Evolutionary conservation across 2,797 vertebrate species (phyloP).

Genomic region (Rachycentron canadum): DNA sequence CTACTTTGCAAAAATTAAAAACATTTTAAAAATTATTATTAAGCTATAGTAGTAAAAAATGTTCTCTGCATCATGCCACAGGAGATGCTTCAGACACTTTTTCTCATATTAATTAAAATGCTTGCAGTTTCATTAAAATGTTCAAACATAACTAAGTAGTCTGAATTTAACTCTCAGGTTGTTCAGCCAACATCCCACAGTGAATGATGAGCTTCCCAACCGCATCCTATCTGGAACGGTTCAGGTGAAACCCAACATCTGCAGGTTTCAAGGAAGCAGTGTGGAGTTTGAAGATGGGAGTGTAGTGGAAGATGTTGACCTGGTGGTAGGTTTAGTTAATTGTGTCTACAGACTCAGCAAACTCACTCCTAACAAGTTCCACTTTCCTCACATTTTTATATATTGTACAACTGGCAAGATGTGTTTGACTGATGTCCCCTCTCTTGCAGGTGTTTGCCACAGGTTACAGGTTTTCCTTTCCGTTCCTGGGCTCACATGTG

Average conservation of each 20-base stretch:
- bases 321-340: slow-evolving; percentile 73
- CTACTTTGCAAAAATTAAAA: not conserved
- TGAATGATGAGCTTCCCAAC: slow-evolving; percentile 87
- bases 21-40: too few relatives aligned
- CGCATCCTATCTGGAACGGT: slow-evolving; percentile 86
- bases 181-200: slow-evolving; percentile 83
- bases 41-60: too few relatives aligned
- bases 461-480: slow-evolving; percentile 86
- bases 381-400: not conserved
- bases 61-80: not conserved
- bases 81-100: not conserved
- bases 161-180: slow-evolving; percentile 68
- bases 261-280: slow-evolving; percentile 80
- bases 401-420: not conserved
- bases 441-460: slow-evolving; percentile 86
- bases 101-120: not conserved
- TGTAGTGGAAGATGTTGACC: slow-evolving; percentile 82
- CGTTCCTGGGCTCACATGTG: slow-evolving; percentile 83
- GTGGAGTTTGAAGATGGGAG: slow-evolving; percentile 87
- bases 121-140: not conserved
- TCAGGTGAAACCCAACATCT: slow-evolving; percentile 83
- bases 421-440: not conserved
- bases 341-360: not conserved
- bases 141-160: not conserved
- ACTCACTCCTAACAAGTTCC: not conserved